Evolutionary conservation across 2,888 invertebrate genomes (phyloP).

Genomic region (Clivina fossor): DNA sequence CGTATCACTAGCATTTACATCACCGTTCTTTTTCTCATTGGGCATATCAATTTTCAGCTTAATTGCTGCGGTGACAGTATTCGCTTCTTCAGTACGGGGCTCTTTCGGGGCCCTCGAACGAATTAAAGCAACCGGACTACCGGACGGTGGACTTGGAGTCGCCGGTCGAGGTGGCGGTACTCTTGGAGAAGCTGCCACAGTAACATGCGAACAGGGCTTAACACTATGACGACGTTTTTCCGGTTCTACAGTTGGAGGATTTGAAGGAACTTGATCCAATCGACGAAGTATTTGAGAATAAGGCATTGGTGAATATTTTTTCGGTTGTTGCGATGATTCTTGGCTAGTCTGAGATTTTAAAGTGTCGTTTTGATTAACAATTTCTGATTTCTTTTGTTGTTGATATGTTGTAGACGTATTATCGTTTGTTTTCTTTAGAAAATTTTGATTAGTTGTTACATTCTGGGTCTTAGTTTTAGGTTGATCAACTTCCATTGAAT

Average conservation of each 20-base stretch:
- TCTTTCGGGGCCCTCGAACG: slow-evolving; percentile 14
- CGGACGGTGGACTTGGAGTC: slow-evolving; percentile 45
- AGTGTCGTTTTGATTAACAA: too few relatives aligned
- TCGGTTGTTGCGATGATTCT: not conserved
- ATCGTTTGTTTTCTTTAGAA: not conserved
- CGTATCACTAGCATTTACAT: slow-evolving; percentile 3
- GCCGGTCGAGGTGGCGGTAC: slow-evolving; percentile 41
- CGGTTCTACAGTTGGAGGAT: not conserved
- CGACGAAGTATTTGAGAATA: slow-evolving; percentile 41
- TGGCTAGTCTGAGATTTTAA: too few relatives aligned
- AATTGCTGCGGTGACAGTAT: slow-evolving; percentile 39
- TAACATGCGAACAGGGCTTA: slow-evolving; percentile 52
- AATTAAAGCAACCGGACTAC: slow-evolving; percentile 44
- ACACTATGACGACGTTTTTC: slow-evolving; percentile 41
- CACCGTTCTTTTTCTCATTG: slow-evolving; percentile 3
- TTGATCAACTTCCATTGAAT: not conserved
- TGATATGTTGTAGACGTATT: not conserved
- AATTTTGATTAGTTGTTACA: not conserved
- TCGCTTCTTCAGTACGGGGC: slow-evolving; percentile 26
- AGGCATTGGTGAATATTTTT: slow-evolving; percentile 35
- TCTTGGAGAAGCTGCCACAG: slow-evolving; percentile 49
- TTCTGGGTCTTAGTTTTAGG: not conserved
- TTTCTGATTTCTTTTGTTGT: too few relatives aligned
- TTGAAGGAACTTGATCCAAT: slow-evolving; percentile 23
- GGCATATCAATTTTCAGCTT: slow-evolving; percentile 38